phyloP scores from a whole-genome alignment of 2,113 vertebrate species.

The Reinhardtius hippoglossoides region DNA sequence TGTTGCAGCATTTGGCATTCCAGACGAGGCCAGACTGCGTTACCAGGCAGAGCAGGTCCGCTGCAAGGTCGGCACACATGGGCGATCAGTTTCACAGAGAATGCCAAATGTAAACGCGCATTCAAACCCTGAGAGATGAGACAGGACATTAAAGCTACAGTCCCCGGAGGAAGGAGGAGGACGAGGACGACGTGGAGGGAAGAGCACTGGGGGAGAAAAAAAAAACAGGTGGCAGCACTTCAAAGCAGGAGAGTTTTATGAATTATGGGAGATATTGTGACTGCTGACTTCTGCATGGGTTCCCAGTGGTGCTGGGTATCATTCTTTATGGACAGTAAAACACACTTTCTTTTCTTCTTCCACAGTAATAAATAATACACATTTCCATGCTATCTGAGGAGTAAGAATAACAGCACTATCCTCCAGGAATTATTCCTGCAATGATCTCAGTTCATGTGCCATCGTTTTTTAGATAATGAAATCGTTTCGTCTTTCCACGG shows the following conservation, averaged over 20 bases:
- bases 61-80: slow-evolving; percentile 66
- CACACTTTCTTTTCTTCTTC: slow-evolving; percentile 21
- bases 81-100: slow-evolving; percentile 67
- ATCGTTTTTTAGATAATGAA: slow-evolving; percentile 60
- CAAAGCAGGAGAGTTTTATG: slow-evolving; percentile 66
- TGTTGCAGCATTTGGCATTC: slow-evolving; percentile 65
- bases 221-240: slow-evolving; percentile 72
- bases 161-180: slow-evolving; percentile 55
- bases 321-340: slow-evolving; percentile 61
- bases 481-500: slow-evolving; percentile 51
- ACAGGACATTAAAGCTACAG: slow-evolving; percentile 67
- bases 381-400: slow-evolving; percentile 43
- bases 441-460: slow-evolving; percentile 65
- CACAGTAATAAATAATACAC: slow-evolving; percentile 60
- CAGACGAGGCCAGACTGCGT: slow-evolving; percentile 36
- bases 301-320: slow-evolving; percentile 63
- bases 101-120: slow-evolving; percentile 64
- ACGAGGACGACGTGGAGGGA: slow-evolving; percentile 39
- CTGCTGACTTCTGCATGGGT: slow-evolving; percentile 54
- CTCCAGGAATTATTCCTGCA: slow-evolving; percentile 55
- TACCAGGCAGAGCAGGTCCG: slow-evolving; percentile 55
- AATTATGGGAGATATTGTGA: slow-evolving; percentile 72
- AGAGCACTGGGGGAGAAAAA: slow-evolving; percentile 23
- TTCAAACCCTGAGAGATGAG: slow-evolving; percentile 62
- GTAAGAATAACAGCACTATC: slow-evolving; percentile 34